Evolutionary conservation across 2,888 invertebrate genomes (phyloP).

Genomic region (Melinaea menophilus): DNA sequence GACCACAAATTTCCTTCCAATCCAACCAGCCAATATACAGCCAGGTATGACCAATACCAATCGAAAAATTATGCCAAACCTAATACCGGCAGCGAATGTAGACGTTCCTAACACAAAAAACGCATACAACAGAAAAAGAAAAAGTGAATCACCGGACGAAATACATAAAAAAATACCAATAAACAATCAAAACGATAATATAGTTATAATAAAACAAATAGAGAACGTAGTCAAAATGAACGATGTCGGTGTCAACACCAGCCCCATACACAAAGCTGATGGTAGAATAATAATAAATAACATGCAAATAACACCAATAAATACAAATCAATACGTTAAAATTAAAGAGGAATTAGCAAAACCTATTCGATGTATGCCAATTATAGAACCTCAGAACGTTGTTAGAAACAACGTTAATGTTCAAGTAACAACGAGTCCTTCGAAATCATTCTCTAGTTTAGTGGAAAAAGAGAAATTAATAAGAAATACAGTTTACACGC

Average conservation of each 20-base stretch:
- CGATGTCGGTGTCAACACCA: slow-evolving; percentile 40
- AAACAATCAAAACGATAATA: slow-evolving; percentile 23
- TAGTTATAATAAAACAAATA: slow-evolving; percentile 27
- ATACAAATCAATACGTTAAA: slow-evolving; percentile 29
- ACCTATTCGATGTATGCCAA: slow-evolving; percentile 20
- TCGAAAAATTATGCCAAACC: slow-evolving; percentile 23
- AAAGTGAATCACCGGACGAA: slow-evolving; percentile 66
- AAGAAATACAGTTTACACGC: slow-evolving; percentile 66
- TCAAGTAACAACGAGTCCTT: neutral
- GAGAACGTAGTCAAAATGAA: slow-evolving; percentile 26
- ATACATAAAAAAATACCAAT: slow-evolving; percentile 38
- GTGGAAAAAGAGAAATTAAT: slow-evolving; percentile 53
- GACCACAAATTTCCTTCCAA: slow-evolving; percentile 27
- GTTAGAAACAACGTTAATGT: slow-evolving; percentile 11
- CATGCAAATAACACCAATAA: slow-evolving; percentile 34
- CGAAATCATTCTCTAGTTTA: slow-evolving; percentile 1
- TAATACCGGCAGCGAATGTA: slow-evolving; percentile 15
- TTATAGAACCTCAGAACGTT: slow-evolving; percentile 24
- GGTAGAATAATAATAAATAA: slow-evolving; percentile 32
- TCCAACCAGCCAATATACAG: slow-evolving; percentile 16
- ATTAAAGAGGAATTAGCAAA: slow-evolving; percentile 32
- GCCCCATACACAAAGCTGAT: slow-evolving; percentile 40
- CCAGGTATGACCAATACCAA: slow-evolving; percentile 24
- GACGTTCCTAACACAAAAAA: slow-evolving; percentile 14
- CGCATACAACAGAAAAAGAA: slow-evolving; percentile 50